Evolutionary conservation across 2,797 vertebrate species (phyloP).

Genomic region (Vespertilio murinus): DNA sequence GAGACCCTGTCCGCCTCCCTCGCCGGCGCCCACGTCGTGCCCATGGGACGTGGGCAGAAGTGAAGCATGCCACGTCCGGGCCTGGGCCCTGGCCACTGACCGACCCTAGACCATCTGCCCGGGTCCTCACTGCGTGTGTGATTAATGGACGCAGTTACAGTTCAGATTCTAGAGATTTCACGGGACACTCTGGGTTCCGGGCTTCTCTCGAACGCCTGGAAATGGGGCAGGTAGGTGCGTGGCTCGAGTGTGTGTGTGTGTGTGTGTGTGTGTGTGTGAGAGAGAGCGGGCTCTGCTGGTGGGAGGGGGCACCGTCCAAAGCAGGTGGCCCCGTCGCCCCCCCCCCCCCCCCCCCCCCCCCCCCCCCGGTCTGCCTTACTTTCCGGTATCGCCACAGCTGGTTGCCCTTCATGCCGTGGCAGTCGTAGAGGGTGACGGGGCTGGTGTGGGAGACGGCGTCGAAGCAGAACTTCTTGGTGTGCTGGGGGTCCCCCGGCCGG

Average conservation of each 20-base stretch:
- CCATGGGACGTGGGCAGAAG: accelerated
- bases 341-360: accelerated
- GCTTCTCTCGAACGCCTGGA: neutral
- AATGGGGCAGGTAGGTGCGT: accelerated
- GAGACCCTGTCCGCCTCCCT: neutral
- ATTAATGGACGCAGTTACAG: neutral
- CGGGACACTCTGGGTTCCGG: neutral
- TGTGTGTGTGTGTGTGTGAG: no score
- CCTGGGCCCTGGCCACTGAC: neutral
- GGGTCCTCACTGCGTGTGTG: neutral
- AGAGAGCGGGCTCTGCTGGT: neutral
- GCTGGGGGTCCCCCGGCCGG: conserved; percentile 93
- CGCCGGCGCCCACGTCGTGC: accelerated
- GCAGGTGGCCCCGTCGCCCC: neutral
- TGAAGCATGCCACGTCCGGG: neutral
- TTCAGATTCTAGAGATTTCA: neutral
- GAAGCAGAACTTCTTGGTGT: conserved; percentile 96
- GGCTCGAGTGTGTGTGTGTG: neutral
- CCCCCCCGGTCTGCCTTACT: conserved; percentile 81
- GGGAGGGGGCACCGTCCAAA: neutral
- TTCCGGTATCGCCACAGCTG: conserved; percentile 95
- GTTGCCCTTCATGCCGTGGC: conserved; percentile 97
- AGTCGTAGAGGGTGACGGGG: conserved; percentile 95
- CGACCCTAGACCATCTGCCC: neutral
- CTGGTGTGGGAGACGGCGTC: conserved; percentile 95